Percentiles rank a stretch among this genome's conserved stretches.
Conservation (phyloP, 2,797 vertebrate species). For the Chromobotia macracanthus region DNA sequence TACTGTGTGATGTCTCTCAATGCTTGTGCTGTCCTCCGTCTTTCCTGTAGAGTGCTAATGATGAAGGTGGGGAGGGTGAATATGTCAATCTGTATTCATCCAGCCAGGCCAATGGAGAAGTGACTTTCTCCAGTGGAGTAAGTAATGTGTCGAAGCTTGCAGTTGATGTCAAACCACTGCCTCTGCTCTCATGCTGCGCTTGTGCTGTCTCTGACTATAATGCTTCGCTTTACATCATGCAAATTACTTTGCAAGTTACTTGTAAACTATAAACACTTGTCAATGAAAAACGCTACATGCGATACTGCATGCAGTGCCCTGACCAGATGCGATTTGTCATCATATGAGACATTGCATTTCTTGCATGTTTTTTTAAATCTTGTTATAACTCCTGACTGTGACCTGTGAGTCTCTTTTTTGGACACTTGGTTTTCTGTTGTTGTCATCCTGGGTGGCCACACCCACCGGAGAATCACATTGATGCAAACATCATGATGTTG, state of each 20-base stretch:
- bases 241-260: slow-evolving; percentile 27
- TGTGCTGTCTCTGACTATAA: slow-evolving; percentile 14
- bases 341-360: no score
- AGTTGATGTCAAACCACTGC: neutral
- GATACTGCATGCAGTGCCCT: neutral
- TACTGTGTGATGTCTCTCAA: slow-evolving; percentile 65
- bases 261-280: neutral
- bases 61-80: slow-evolving; percentile 82
- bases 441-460: neutral
- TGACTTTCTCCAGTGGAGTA: slow-evolving; percentile 79
- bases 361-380: no score
- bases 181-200: neutral
- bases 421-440: neutral
- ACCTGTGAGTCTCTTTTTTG: no score
- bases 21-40: slow-evolving; percentile 66
- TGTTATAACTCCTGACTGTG: neutral
- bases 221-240: slow-evolving; percentile 37
- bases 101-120: slow-evolving; percentile 80
- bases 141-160: slow-evolving; percentile 70
- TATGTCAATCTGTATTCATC: slow-evolving; percentile 85
- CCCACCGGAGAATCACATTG: neutral
- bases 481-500: neutral
- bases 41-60: slow-evolving; percentile 81
- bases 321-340: neutral
- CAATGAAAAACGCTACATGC: neutral